These are phyloP conservation scores for Pyxicephalus adspersus DNA, from an alignment of 2,113 vertebrate species.

Conservation along the genomic window DNA sequence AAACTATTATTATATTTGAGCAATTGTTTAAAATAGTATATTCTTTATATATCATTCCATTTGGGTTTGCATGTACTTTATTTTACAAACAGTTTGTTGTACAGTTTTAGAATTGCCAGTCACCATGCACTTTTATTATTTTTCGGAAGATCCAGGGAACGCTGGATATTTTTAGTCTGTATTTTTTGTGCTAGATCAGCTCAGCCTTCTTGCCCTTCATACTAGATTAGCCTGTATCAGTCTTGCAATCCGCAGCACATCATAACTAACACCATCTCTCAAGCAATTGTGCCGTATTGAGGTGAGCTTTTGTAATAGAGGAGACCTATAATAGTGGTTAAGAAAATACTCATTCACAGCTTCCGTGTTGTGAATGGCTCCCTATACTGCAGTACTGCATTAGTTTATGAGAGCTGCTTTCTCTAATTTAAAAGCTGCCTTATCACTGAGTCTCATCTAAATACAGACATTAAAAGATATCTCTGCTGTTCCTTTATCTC, in stretches of 20 bases:
- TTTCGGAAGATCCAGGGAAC: conserved; percentile 46
- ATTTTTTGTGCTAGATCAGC: conserved; percentile 39
- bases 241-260: neutral
- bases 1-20: no score
- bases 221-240: neutral
- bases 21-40: no score
- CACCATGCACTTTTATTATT: conserved; percentile 11
- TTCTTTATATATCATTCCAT: no score
- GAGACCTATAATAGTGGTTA: conserved; percentile 58
- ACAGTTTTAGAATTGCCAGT: neutral
- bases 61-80: neutral
- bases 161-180: conserved; percentile 33
- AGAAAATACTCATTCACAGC: conserved; percentile 61
- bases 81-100: neutral
- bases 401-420: conserved; percentile 57
- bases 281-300: conserved; percentile 22
- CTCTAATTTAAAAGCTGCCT: conserved; percentile 71
- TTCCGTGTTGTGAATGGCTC: conserved; percentile 58
- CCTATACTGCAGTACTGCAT: conserved; percentile 63
- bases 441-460: conserved; percentile 63
- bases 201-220: conserved; percentile 12
- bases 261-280: conserved; percentile 30
- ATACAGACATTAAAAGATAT: conserved; percentile 64
- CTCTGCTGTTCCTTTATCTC: conserved; percentile 49
- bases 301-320: conserved; percentile 48